phyloP scores from a whole-genome alignment of 2,797 vertebrate genomes.

The Ficedula albicollis region DNA sequence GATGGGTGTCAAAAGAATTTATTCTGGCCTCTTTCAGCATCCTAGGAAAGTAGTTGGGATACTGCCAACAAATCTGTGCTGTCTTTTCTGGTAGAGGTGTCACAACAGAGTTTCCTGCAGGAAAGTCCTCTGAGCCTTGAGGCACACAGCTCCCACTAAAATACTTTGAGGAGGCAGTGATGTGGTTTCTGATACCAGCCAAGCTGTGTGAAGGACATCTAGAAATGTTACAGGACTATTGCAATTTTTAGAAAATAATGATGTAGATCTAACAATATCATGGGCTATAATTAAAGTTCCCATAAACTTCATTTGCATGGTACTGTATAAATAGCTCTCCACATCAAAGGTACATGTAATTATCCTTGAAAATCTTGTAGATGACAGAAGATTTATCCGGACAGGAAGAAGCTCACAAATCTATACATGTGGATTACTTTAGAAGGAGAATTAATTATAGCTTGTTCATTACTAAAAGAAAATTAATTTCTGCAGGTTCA shows the following conservation, averaged over 20 bases:
- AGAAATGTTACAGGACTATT: neutral
- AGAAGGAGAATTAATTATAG: neutral
- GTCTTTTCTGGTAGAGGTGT: conserved; percentile 6
- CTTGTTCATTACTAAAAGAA: neutral
- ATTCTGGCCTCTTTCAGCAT: neutral
- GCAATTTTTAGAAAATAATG: conserved; percentile 5
- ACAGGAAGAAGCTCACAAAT: neutral
- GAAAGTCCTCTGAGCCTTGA: neutral
- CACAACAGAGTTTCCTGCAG: neutral
- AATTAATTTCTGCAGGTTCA: neutral
- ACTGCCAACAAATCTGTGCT: conserved; percentile 9
- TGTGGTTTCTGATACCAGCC: neutral
- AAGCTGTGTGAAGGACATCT: neutral
- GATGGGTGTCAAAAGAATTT: conserved; percentile 21
- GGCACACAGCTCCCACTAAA: neutral
- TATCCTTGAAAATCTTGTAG: neutral
- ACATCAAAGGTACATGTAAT: neutral
- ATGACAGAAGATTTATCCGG: neutral
- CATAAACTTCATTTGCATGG: neutral
- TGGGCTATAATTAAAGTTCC: neutral
- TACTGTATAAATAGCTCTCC: neutral
- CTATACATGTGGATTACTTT: neutral
- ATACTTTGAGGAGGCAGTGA: neutral
- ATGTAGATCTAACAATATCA: neutral
- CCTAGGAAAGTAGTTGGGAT: neutral